A percentile compares a stretch with the other conserved stretches of the same genome.
Evolutionary conservation across 2,888 invertebrate species (phyloP).

Genomic region (Polymixis lichenea): DNA sequence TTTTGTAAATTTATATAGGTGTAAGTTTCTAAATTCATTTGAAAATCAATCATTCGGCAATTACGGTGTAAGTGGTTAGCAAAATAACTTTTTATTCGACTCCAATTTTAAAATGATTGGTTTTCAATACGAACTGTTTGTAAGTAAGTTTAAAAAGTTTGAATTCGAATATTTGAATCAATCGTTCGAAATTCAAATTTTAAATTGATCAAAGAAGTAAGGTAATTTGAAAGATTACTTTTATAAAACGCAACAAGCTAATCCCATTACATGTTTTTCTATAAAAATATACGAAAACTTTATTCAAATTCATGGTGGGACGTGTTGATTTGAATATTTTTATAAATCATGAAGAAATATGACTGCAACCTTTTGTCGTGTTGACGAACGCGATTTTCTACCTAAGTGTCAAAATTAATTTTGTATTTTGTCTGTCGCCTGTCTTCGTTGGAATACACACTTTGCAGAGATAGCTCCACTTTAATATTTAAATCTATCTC

Average conservation of each 20-base stretch:
- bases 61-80: slow-evolving; percentile 20
- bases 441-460: too few species aligned
- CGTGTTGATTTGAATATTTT: slow-evolving; percentile 17
- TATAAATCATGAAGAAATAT: neutral
- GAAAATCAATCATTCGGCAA: slow-evolving; percentile 2
- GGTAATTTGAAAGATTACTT: neutral
- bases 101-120: neutral
- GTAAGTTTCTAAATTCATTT: neutral
- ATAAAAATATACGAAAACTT: too few species aligned
- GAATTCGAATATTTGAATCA: slow-evolving; percentile 2
- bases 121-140: slow-evolving; percentile 5
- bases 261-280: neutral
- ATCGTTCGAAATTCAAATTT: neutral
- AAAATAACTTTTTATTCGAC: slow-evolving; percentile 25
- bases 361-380: too few species aligned
- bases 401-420: too few species aligned
- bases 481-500: too few species aligned
- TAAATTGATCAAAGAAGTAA: neutral
- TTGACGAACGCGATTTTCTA: too few species aligned
- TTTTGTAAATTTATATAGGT: neutral
- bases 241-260: neutral
- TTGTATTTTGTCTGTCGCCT: too few species aligned
- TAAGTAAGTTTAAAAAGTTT: neutral
- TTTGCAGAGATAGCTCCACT: too few species aligned
- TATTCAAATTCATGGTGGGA: slow-evolving; percentile 3